phyloP scores from a whole-genome alignment of 2,888 invertebrate species.

The Acleris laterana region DNA sequence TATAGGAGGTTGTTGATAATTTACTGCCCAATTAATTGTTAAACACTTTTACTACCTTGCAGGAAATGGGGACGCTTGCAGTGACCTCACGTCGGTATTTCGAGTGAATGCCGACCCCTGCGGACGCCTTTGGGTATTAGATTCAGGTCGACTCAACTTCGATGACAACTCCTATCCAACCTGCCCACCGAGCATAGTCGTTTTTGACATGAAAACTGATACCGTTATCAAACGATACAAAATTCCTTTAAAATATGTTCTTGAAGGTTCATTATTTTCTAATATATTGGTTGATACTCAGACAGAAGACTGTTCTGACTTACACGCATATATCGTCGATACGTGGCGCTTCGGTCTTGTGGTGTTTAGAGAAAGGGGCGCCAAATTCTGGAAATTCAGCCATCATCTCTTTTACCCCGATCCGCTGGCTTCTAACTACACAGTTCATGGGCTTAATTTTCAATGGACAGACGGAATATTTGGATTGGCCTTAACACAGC shows the following conservation, averaged over 20 bases:
- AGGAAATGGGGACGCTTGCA: slow-evolving; percentile 80
- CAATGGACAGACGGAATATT: slow-evolving; percentile 94
- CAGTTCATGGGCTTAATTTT: slow-evolving; percentile 89
- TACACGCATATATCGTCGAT: slow-evolving; percentile 88
- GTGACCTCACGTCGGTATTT: slow-evolving; percentile 90
- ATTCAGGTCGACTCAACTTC: slow-evolving; percentile 90
- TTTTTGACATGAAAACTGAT: slow-evolving; percentile 89
- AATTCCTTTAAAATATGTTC: slow-evolving; percentile 86
- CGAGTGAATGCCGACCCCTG: slow-evolving; percentile 90
- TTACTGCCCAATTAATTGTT: too few species aligned
- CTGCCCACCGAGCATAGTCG: slow-evolving; percentile 89
- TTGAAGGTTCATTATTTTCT: slow-evolving; percentile 87
- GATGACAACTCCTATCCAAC: slow-evolving; percentile 86
- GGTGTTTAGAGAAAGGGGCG: slow-evolving; percentile 85
- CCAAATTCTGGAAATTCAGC: slow-evolving; percentile 86
- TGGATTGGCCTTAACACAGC: slow-evolving; percentile 88
- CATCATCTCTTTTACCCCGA: slow-evolving; percentile 89
- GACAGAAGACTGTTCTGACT: slow-evolving; percentile 84
- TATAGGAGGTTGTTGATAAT: too few species aligned
- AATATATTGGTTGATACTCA: slow-evolving; percentile 87
- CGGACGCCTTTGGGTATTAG: slow-evolving; percentile 91
- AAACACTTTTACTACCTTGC: slow-evolving; percentile 44
- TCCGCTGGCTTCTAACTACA: slow-evolving; percentile 89
- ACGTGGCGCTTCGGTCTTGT: slow-evolving; percentile 88
- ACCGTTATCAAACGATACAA: slow-evolving; percentile 84